A percentile compares a stretch with the other conserved stretches of the same genome.
These are phyloP conservation scores for Hippocampus zosterae DNA, from an alignment of 2,113 vertebrate genomes.

Conservation along the genomic window DNA sequence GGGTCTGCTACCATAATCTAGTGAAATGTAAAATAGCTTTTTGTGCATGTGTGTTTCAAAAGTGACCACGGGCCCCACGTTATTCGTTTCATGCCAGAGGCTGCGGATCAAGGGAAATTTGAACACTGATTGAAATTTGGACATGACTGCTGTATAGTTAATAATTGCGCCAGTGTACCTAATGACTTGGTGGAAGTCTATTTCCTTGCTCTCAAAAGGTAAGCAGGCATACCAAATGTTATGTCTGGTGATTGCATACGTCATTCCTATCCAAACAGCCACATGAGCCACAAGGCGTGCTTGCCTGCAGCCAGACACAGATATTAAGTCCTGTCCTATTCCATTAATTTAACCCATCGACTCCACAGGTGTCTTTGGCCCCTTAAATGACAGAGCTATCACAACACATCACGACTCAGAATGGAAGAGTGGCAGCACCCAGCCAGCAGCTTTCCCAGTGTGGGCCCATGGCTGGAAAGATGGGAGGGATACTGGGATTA, in stretches of 20 bases:
- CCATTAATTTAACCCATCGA: slow-evolving; percentile 39
- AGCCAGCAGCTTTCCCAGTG: slow-evolving; percentile 27
- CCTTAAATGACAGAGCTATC: slow-evolving; percentile 57
- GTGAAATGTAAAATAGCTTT: no score
- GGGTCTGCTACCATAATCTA: no score
- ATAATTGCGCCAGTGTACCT: no score
- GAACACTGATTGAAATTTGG: no score
- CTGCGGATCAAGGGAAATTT: no score
- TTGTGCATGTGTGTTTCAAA: no score
- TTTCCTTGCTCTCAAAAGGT: no score
- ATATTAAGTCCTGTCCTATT: slow-evolving; percentile 47
- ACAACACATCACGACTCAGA: slow-evolving; percentile 58
- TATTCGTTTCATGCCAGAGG: no score
- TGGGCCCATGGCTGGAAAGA: slow-evolving; percentile 32
- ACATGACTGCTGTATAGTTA: no score
- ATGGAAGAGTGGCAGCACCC: slow-evolving; percentile 58
- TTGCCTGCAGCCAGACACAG: slow-evolving; percentile 17
- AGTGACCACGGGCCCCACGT: no score
- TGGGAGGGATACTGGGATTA: slow-evolving; percentile 35
- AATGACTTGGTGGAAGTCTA: no score
- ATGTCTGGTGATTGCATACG: neutral
- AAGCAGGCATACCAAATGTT: neutral
- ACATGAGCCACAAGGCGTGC: neutral
- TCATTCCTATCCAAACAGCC: neutral
- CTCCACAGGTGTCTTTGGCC: slow-evolving; percentile 65